Conservation (phyloP, 2,113 vertebrate species). For the Centrocercus urophasianus region DNA sequence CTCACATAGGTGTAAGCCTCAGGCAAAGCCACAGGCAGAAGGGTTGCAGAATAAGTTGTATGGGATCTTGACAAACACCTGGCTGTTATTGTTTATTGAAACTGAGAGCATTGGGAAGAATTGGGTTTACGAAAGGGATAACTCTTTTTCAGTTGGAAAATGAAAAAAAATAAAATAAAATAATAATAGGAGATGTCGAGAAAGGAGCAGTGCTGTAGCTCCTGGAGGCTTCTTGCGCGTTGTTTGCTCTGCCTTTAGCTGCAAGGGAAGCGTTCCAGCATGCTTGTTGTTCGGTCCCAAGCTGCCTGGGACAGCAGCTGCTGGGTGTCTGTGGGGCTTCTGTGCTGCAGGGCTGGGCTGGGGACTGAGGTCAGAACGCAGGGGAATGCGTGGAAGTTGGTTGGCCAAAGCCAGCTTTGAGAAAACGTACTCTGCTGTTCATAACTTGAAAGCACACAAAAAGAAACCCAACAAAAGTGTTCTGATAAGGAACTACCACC, state of each 20-base stretch:
- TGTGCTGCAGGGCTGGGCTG: neutral
- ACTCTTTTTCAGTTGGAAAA: neutral
- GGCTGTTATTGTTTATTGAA: slow-evolving; percentile 7
- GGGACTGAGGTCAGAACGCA: neutral
- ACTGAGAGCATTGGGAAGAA: neutral
- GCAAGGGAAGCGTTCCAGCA: neutral
- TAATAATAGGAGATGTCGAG: neutral
- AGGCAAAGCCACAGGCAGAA: slow-evolving; percentile 37
- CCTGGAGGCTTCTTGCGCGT: neutral
- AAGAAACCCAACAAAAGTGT: neutral
- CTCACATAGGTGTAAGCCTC: slow-evolving; percentile 2
- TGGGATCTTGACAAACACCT: neutral
- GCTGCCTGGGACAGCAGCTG: neutral
- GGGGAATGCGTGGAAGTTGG: neutral
- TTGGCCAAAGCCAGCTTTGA: neutral
- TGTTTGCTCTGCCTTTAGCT: neutral
- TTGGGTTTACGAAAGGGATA: neutral
- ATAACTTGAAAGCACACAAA: neutral
- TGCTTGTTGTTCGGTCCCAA: neutral
- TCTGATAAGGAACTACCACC: neutral
- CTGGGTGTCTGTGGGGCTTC: neutral
- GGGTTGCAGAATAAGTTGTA: neutral
- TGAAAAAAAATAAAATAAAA: neutral
- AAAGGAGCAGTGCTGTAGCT: neutral
- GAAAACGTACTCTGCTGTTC: neutral